phyloP scores from a whole-genome alignment of 2,797 vertebrate genomes.

The Odontamblyopus lacepedii region DNA sequence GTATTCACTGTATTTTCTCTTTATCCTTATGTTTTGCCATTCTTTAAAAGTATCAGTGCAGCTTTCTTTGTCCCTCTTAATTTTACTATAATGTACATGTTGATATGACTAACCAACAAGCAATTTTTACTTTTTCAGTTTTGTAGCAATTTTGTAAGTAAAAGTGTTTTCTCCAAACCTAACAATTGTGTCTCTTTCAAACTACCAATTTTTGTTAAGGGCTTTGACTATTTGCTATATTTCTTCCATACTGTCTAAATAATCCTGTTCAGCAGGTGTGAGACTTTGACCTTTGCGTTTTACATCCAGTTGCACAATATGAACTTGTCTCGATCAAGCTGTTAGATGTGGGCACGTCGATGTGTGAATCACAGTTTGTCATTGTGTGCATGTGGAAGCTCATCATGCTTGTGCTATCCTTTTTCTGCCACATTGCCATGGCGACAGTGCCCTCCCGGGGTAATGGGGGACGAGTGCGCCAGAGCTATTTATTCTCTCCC shows the following conservation, averaged over 20 bases:
- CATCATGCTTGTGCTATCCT: slow-evolving; percentile 76
- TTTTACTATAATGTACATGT: too few relatives aligned
- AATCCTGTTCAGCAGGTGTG: slow-evolving; percentile 41
- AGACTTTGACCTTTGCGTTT: slow-evolving; percentile 29
- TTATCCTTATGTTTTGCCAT: too few relatives aligned
- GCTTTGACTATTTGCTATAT: slow-evolving; percentile 35
- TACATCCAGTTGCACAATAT: slow-evolving; percentile 28
- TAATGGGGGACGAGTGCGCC: slow-evolving; percentile 79
- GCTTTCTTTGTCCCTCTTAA: too few relatives aligned
- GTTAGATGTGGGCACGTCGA: slow-evolving; percentile 46
- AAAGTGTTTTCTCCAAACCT: slow-evolving; percentile 17
- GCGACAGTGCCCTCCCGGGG: slow-evolving; percentile 80
- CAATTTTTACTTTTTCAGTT: too few relatives aligned
- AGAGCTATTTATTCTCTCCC: slow-evolving; percentile 75
- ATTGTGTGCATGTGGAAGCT: slow-evolving; percentile 55
- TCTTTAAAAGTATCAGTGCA: too few relatives aligned
- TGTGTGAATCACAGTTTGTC: slow-evolving; percentile 57
- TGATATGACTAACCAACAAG: too few relatives aligned
- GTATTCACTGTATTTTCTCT: too few relatives aligned
- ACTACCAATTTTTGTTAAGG: slow-evolving; percentile 14
- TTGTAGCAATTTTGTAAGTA: too few relatives aligned
- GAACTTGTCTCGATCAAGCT: slow-evolving; percentile 29
- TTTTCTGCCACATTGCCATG: slow-evolving; percentile 83
- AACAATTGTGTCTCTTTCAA: slow-evolving; percentile 29
- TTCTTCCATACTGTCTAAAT: slow-evolving; percentile 28